A percentile compares a stretch with the other conserved stretches of the same genome.
Evolutionary conservation across 2,113 vertebrate species (phyloP).

Genomic region (Ranitomeya variabilis): DNA sequence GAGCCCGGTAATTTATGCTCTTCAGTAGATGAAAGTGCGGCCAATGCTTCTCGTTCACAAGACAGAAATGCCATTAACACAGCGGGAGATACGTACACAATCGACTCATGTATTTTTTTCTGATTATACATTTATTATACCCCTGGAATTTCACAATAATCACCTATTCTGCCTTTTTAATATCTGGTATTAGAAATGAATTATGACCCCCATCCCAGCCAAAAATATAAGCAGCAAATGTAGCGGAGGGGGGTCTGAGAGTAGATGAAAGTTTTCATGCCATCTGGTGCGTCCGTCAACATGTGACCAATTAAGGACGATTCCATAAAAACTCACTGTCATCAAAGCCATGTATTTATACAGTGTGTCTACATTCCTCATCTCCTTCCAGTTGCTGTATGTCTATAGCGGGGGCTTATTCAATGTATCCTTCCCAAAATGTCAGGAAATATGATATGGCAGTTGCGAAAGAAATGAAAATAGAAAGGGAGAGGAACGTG

Average conservation of each 20-base stretch:
- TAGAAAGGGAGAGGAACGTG: constrained; percentile 14
- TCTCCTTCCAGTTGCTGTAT: constrained; percentile 17
- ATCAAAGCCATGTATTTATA: constrained; percentile 47
- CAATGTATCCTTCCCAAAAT: constrained; percentile 43
- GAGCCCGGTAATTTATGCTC: background rate
- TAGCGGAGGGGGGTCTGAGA: background rate
- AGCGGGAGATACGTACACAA: background rate
- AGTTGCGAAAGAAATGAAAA: constrained; percentile 11
- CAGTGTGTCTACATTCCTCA: constrained; percentile 45
- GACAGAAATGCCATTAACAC: constrained; percentile 33
- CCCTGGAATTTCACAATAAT: background rate
- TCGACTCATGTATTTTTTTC: background rate
- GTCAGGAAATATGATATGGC: constrained; percentile 12
- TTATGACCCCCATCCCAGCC: background rate
- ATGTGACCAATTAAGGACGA: constrained; percentile 45
- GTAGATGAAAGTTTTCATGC: constrained; percentile 30
- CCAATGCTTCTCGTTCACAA: background rate
- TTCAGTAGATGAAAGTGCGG: constrained; percentile 20
- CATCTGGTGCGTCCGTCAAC: constrained; percentile 49
- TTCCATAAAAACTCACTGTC: constrained; percentile 38
- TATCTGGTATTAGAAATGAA: background rate
- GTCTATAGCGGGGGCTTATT: constrained; percentile 15
- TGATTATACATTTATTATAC: background rate
- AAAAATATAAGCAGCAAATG: background rate
- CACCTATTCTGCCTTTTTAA: background rate